A percentile compares a stretch with the other conserved stretches of the same genome.
Conservation (phyloP, 2,113 vertebrate genomes). For the Paramisgurnus dabryanus region DNA sequence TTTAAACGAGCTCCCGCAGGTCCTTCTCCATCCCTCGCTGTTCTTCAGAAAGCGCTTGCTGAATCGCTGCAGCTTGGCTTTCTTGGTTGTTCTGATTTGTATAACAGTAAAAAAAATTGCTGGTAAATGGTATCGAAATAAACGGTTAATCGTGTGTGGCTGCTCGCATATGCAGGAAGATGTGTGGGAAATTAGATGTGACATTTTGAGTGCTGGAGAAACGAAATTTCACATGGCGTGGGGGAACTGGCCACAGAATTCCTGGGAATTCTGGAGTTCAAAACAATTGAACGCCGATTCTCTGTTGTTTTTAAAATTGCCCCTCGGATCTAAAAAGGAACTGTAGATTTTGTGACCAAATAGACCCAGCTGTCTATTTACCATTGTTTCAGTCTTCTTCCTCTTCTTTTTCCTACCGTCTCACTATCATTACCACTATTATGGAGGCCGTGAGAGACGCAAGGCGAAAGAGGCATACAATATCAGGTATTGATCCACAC, state of each 20-base stretch:
- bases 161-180: constrained; percentile 50
- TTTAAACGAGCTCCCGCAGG: constrained; percentile 84
- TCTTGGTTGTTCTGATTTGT: constrained; percentile 52
- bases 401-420: constrained; percentile 51
- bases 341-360: constrained; percentile 18
- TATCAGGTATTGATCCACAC: constrained; percentile 82
- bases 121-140: constrained; percentile 43
- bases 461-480: constrained; percentile 77
- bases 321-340: constrained; percentile 14
- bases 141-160: constrained; percentile 43
- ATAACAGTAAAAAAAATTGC: constrained; percentile 38
- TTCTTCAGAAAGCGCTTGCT: constrained; percentile 54
- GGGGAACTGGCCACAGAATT: not conserved
- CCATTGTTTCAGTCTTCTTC: constrained; percentile 46
- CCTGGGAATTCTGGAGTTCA: not conserved
- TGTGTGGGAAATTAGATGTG: constrained; percentile 37
- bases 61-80: constrained; percentile 53
- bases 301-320: constrained; percentile 39
- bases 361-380: constrained; percentile 40
- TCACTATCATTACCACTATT: constrained; percentile 63
- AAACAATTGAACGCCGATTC: constrained; percentile 24
- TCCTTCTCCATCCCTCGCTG: constrained; percentile 60
- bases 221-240: not conserved
- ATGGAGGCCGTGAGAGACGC: constrained; percentile 64
- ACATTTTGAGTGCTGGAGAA: constrained; percentile 33